A percentile compares a stretch with the other conserved stretches of the same genome.
Evolutionary conservation across 2,797 vertebrate genomes (phyloP).

Genomic region (Microcaecilia unicolor): DNA sequence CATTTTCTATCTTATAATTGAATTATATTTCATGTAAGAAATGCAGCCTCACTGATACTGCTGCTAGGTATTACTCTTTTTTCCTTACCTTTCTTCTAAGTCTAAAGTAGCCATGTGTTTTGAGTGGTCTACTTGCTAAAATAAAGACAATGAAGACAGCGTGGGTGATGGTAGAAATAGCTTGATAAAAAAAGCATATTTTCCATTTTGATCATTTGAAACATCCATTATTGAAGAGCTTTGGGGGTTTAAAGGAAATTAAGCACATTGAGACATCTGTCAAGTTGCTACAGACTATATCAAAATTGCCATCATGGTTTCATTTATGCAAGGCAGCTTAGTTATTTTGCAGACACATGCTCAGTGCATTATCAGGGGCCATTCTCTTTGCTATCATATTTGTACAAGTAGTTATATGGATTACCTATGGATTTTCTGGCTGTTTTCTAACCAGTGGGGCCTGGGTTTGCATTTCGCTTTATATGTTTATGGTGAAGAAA

Average conservation of each 20-base stretch:
- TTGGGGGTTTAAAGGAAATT: slow-evolving; percentile 43
- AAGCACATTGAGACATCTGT: slow-evolving; percentile 46
- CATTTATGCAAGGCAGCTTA: slow-evolving; percentile 30
- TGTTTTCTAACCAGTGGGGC: slow-evolving; percentile 19
- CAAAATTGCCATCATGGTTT: slow-evolving; percentile 37
- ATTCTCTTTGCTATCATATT: slow-evolving; percentile 30
- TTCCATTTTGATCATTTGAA: slow-evolving; percentile 42
- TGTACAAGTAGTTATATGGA: slow-evolving; percentile 33
- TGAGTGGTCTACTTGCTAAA: slow-evolving; percentile 4
- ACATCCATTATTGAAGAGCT: slow-evolving; percentile 44
- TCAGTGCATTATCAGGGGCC: neutral
- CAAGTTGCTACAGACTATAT: slow-evolving; percentile 43
- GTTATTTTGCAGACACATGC: slow-evolving; percentile 13
- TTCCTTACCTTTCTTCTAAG: too few species aligned
- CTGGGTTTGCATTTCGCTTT: slow-evolving; percentile 13
- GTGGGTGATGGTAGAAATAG: slow-evolving; percentile 16
- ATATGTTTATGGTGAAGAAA: too few species aligned
- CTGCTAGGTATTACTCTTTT: too few species aligned
- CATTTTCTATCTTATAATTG: too few species aligned
- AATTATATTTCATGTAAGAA: too few species aligned
- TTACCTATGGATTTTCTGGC: slow-evolving; percentile 31
- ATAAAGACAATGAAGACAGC: neutral
- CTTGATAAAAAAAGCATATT: slow-evolving; percentile 34
- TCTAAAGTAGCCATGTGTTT: neutral
- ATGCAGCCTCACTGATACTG: too few species aligned